phyloP scores from a whole-genome alignment of 37 sponge, comb jelly and placozoan genomes.

The Beroe forskalii region DNA sequence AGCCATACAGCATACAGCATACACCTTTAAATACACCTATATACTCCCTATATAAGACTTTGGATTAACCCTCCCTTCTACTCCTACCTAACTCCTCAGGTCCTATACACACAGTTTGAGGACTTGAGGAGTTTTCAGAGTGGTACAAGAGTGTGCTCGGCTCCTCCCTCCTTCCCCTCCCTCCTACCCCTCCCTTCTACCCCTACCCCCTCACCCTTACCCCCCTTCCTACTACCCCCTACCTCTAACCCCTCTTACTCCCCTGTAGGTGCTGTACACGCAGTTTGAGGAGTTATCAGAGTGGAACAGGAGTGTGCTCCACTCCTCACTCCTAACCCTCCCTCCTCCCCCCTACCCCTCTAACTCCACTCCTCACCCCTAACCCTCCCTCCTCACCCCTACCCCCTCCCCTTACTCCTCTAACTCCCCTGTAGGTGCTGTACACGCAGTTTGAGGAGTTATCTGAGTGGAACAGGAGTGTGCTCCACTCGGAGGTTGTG shows the following conservation, averaged over 20 bases:
- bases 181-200: too few relatives aligned
- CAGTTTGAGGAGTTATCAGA: neutral
- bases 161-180: too few relatives aligned
- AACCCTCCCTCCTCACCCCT: neutral
- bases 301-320: constrained; percentile 20
- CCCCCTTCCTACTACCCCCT: neutral
- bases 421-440: constrained; percentile 12
- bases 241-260: neutral
- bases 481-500: neutral
- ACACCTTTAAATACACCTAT: too few relatives aligned
- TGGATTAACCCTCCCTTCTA: too few relatives aligned
- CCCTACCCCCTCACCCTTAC: neutral
- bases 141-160: constrained; percentile 7
- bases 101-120: constrained; percentile 10
- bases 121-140: neutral
- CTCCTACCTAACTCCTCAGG: too few relatives aligned
- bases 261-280: neutral
- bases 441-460: neutral
- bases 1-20: too few relatives aligned
- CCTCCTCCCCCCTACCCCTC: too few relatives aligned
- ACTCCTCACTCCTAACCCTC: too few relatives aligned
- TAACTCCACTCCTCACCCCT: too few relatives aligned
- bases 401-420: neutral
- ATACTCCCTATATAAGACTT: too few relatives aligned
- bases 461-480: constrained; percentile 27